Conservation (phyloP, 2,888 invertebrate species). For the Melieria omissa region DNA sequence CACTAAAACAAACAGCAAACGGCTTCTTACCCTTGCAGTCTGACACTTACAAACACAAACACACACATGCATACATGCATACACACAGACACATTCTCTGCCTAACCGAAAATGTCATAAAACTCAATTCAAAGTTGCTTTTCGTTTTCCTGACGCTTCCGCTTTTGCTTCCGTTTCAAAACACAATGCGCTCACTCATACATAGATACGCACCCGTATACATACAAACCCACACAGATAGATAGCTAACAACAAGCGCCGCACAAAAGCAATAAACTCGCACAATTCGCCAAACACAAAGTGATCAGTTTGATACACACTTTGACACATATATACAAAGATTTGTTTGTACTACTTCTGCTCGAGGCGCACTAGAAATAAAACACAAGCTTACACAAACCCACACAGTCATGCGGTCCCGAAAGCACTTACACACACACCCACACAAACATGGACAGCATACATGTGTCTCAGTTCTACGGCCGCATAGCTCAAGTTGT, state of each 20-base stretch:
- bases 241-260: not conserved
- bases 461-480: not conserved
- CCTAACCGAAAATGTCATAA: too few species aligned
- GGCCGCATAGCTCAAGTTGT: not conserved
- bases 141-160: too few species aligned
- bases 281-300: too few species aligned
- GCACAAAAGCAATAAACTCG: too few species aligned
- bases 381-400: not conserved
- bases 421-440: not conserved
- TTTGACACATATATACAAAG: not conserved
- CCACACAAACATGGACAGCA: not conserved
- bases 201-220: not conserved
- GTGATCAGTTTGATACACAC: too few species aligned
- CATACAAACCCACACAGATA: not conserved
- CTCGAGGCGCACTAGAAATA: not conserved
- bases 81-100: not conserved
- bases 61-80: conserved; percentile 4
- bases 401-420: not conserved
- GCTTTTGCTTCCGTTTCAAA: too few species aligned
- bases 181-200: not conserved
- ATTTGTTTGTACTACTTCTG: not conserved
- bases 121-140: too few species aligned
- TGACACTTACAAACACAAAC: not conserved
- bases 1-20: too few species aligned
- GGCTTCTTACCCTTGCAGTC: too few species aligned